Evolutionary conservation across 2,113 vertebrate genomes (phyloP).

Genomic region (Ceyx margarethae): DNA sequence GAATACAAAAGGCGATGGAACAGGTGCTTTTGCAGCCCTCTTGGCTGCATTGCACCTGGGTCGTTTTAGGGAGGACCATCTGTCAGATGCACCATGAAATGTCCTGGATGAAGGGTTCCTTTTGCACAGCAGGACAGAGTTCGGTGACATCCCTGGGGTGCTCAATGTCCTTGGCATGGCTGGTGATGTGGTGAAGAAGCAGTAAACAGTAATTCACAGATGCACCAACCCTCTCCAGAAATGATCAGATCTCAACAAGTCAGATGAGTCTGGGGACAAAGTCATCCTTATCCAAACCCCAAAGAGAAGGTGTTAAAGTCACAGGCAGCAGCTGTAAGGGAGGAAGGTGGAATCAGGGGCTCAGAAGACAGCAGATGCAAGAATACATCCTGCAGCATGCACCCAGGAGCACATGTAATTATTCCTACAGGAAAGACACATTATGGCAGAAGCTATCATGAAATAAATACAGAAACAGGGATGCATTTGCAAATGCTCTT

Average conservation of each 20-base stretch:
- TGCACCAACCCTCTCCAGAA: background rate
- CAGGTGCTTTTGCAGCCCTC: background rate
- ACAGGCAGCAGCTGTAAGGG: background rate
- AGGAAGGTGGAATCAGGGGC: background rate
- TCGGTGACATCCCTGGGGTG: background rate
- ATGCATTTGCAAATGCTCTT: background rate
- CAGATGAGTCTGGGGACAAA: background rate
- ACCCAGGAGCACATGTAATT: background rate
- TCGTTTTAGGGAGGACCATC: background rate
- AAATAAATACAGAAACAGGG: background rate
- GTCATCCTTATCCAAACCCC: background rate
- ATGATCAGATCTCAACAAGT: background rate
- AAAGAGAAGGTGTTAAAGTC: background rate
- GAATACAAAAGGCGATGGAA: background rate
- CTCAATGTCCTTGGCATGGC: fast-evolving
- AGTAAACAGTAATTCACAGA: fast-evolving
- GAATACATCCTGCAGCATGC: background rate
- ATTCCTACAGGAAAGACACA: background rate
- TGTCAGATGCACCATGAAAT: background rate
- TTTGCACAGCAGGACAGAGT: background rate
- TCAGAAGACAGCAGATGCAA: background rate
- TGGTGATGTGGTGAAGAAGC: background rate
- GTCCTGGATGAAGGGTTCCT: background rate
- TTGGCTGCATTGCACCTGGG: background rate
- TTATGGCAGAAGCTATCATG: background rate